phyloP scores from a whole-genome alignment of 2,888 invertebrate genomes.

The Mythimna ferrago region DNA sequence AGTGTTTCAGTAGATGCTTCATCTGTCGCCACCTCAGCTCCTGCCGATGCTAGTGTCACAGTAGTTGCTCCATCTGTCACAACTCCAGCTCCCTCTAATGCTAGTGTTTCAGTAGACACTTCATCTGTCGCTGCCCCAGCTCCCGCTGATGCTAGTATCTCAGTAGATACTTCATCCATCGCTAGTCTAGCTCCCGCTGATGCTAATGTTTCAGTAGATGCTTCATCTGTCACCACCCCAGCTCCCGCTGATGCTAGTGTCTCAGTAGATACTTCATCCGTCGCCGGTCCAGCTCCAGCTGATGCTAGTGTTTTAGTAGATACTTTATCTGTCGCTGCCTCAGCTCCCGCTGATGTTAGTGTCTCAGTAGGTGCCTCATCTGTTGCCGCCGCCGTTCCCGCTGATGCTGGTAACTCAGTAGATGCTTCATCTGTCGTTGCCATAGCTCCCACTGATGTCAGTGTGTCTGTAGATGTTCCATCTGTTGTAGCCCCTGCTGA shows the following conservation, averaged over 20 bases:
- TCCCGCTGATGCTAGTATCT: not conserved
- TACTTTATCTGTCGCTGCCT: not conserved
- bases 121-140: not conserved
- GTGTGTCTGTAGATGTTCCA: too few relatives aligned
- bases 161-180: not conserved
- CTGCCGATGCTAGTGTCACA: not conserved
- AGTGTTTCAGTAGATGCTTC: too few relatives aligned
- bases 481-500: too few relatives aligned
- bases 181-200: not conserved
- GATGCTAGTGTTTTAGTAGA: not conserved
- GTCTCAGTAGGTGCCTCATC: too few relatives aligned
- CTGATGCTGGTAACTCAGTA: not conserved
- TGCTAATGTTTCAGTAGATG: not conserved
- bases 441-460: not conserved
- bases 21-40: too few relatives aligned
- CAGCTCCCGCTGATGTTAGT: too few relatives aligned
- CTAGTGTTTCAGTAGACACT: not conserved
- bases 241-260: too few relatives aligned
- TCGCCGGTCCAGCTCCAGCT: not conserved
- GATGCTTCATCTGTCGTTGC: not conserved
- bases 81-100: not conserved
- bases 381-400: too few relatives aligned
- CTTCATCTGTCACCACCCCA: not conserved
- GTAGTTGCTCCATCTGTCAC: not conserved
- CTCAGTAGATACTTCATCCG: not conserved